These are phyloP conservation scores for Sphaerophoria rueppellii DNA, from an alignment of 2,888 invertebrate genomes.

Conservation along the genomic window DNA sequence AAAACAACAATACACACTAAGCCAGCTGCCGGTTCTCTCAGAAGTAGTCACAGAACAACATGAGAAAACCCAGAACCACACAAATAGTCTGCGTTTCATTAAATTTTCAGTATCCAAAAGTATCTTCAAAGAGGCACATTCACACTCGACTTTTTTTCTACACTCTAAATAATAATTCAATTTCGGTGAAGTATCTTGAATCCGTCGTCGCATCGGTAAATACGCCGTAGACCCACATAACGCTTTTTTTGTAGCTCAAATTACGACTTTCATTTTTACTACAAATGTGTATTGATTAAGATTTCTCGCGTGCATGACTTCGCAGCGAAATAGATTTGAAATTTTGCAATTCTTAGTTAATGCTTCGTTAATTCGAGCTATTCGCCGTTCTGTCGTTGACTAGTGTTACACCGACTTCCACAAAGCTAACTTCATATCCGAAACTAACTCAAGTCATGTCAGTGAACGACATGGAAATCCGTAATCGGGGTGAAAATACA, in stretches of 20 bases:
- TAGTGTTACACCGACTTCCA: constrained; percentile 38
- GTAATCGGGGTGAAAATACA: constrained; percentile 45
- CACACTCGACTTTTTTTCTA: background rate
- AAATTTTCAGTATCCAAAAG: background rate
- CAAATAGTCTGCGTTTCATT: constrained; percentile 4
- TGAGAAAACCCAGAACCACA: background rate
- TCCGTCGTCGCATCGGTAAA: background rate
- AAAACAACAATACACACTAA: background rate
- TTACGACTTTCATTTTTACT: constrained; percentile 47
- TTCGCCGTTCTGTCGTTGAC: constrained; percentile 22
- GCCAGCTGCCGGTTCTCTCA: background rate
- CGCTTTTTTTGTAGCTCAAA: background rate
- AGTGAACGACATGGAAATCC: constrained; percentile 43
- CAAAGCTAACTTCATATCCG: background rate
- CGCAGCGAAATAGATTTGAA: constrained; percentile 21
- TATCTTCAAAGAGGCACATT: background rate
- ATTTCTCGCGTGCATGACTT: constrained; percentile 50
- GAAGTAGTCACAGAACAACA: constrained; percentile 1
- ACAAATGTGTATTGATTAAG: background rate
- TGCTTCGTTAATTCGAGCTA: constrained; percentile 40
- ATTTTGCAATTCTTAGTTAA: constrained; percentile 44
- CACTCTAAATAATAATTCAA: background rate
- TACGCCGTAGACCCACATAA: background rate
- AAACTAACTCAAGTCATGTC: constrained; percentile 37
- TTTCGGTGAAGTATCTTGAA: too few species aligned